These are phyloP conservation scores for Hypotaenidia okinawae DNA, from an alignment of 2,797 vertebrate species.

Conservation along the genomic window DNA sequence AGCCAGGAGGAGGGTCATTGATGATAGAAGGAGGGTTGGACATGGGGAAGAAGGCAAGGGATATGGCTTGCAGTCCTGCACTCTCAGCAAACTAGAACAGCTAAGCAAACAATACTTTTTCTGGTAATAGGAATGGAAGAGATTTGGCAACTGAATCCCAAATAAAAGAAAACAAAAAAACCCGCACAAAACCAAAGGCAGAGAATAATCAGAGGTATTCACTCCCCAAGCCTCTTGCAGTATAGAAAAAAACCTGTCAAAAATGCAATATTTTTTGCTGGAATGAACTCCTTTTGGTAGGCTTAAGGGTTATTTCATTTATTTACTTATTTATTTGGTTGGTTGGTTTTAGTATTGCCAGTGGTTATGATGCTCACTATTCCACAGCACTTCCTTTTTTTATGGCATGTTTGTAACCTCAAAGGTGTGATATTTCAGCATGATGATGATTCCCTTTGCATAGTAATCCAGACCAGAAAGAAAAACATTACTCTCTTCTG, in stretches of 20 bases:
- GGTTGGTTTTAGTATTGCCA: background rate
- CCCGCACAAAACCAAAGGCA: background rate
- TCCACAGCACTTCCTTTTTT: background rate
- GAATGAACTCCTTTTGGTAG: background rate
- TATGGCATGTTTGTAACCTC: background rate
- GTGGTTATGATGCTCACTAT: background rate
- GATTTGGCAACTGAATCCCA: background rate
- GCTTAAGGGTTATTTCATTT: background rate
- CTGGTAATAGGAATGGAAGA: background rate
- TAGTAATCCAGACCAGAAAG: background rate
- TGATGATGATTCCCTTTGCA: background rate
- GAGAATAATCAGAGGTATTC: background rate
- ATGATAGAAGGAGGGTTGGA: background rate
- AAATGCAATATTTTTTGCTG: background rate
- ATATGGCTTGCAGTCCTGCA: background rate
- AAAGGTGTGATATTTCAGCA: slow-evolving; percentile 3
- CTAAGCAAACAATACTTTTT: background rate
- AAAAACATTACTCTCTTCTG: background rate
- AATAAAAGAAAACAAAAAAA: background rate
- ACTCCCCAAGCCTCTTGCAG: background rate
- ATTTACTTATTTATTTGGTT: background rate
- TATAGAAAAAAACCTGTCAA: background rate
- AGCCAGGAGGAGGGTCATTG: background rate
- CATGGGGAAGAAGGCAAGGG: background rate
- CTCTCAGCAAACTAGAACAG: background rate